A percentile compares a stretch with the other conserved stretches of the same genome.
Conservation (phyloP, 2,888 invertebrate species). For the Strigamia crassipes region DNA sequence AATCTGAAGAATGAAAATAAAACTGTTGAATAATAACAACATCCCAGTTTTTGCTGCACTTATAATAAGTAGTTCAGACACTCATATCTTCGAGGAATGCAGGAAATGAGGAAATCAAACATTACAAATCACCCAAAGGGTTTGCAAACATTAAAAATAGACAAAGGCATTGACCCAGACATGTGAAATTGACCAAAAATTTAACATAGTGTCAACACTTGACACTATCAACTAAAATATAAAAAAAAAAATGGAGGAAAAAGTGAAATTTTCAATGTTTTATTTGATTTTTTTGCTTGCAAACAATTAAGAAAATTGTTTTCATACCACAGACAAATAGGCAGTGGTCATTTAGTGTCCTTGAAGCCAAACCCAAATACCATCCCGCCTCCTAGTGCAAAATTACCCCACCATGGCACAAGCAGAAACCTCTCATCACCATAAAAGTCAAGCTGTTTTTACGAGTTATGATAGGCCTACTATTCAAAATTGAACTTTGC, state of each 20-base stretch:
- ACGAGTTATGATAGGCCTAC: not conserved
- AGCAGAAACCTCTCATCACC: constrained; percentile 36
- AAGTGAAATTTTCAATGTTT: too few relatives aligned
- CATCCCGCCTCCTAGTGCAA: constrained; percentile 35
- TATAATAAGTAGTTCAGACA: constrained; percentile 33
- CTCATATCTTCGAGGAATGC: constrained; percentile 5
- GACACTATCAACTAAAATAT: not conserved
- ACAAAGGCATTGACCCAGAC: constrained; percentile 38
- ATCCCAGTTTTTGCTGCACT: not conserved
- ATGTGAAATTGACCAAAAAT: not conserved
- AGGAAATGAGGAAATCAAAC: constrained; percentile 37
- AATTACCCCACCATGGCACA: constrained; percentile 16
- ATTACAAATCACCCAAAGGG: constrained; percentile 20
- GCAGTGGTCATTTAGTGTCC: constrained; percentile 10
- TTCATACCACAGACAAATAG: not conserved
- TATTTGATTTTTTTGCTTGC: too few relatives aligned
- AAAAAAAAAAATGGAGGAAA: too few relatives aligned
- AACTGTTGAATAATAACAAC: not conserved
- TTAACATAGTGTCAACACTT: not conserved
- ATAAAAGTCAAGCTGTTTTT: constrained; percentile 20
- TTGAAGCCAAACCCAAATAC: constrained; percentile 42
- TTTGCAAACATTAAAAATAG: constrained; percentile 17
- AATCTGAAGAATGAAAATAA: not conserved
- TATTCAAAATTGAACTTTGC: not conserved
- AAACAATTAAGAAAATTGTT: constrained; percentile 35